Conservation (phyloP, 2,797 vertebrate genomes). For the Esox lucius region DNA sequence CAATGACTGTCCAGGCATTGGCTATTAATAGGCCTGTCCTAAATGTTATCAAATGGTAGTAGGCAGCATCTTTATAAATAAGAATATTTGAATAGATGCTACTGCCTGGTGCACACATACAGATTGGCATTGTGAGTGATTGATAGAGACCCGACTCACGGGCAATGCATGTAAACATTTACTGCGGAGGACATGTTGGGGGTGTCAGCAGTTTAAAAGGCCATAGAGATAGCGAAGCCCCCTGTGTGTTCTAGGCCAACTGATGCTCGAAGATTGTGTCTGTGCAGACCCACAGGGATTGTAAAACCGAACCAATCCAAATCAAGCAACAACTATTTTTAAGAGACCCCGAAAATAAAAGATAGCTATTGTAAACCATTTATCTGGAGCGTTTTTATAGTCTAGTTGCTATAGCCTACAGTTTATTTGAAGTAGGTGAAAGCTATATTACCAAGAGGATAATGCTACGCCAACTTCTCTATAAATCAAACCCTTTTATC, state of each 20-base stretch:
- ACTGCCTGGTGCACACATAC: constrained; percentile 19
- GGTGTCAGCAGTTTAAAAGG: constrained; percentile 50
- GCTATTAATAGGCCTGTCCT: not conserved
- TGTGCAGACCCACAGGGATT: not conserved
- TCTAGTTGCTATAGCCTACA: not conserved
- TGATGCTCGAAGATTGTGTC: not conserved
- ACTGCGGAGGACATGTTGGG: constrained; percentile 40
- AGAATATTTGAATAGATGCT: constrained; percentile 23
- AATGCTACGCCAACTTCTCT: not conserved
- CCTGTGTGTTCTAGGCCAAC: not conserved
- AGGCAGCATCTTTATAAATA: constrained; percentile 3
- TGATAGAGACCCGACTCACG: constrained; percentile 48
- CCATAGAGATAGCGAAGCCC: not conserved
- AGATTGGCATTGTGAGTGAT: constrained; percentile 28
- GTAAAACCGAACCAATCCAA: too few relatives aligned
- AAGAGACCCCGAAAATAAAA: not conserved
- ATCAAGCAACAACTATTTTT: not conserved
- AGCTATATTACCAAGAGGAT: not conserved
- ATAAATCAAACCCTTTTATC: not conserved
- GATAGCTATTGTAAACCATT: not conserved
- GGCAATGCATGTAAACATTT: constrained; percentile 51
- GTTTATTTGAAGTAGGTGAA: not conserved
- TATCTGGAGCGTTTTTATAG: not conserved
- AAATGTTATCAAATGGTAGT: not conserved
- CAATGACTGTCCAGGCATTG: constrained; percentile 21